Conservation (phyloP, 2,113 vertebrate genomes). For the Donacobius atricapilla region DNA sequence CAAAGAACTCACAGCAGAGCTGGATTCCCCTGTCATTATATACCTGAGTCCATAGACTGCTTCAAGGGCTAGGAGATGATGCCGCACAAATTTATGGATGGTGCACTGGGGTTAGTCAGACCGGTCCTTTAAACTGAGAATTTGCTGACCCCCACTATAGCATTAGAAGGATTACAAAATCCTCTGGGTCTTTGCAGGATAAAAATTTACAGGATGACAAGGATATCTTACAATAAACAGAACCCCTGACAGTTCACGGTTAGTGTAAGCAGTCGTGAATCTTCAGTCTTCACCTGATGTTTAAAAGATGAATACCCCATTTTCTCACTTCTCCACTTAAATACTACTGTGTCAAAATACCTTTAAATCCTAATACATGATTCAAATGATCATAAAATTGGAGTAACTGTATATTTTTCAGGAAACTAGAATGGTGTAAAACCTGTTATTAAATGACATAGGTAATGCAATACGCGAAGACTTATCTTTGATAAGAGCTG, state of each 20-base stretch:
- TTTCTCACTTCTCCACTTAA: background rate
- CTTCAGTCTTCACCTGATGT: background rate
- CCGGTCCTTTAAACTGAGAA: background rate
- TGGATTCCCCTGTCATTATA: background rate
- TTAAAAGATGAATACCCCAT: background rate
- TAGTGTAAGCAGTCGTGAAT: background rate
- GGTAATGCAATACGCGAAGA: background rate
- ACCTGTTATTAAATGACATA: background rate
- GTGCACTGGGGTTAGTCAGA: background rate
- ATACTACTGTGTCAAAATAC: background rate
- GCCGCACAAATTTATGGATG: background rate
- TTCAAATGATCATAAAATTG: background rate
- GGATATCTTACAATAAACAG: background rate
- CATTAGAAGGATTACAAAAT: background rate
- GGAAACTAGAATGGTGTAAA: background rate
- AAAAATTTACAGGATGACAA: background rate
- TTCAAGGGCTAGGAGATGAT: background rate
- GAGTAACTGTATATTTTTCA: background rate
- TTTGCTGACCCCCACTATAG: background rate
- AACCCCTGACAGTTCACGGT: background rate
- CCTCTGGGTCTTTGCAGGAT: background rate
- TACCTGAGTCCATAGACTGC: background rate
- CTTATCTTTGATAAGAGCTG: background rate
- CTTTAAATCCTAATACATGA: background rate
- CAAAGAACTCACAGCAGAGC: background rate